A percentile compares a stretch with the other conserved stretches of the same genome.
phyloP scores from a whole-genome alignment of 2,113 vertebrate genomes.

The Anthoscopus minutus region DNA sequence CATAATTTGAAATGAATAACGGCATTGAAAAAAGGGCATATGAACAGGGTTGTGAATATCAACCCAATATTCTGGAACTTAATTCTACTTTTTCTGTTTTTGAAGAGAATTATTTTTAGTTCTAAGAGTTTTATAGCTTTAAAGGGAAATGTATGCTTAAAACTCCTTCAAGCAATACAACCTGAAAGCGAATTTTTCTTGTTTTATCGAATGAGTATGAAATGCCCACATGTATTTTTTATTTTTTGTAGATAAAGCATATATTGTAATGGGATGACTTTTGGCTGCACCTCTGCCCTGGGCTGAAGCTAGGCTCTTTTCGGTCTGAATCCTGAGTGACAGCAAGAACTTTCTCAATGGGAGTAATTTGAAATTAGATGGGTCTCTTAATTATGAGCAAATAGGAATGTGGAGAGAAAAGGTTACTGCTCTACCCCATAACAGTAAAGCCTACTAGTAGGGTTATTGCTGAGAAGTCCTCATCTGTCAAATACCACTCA shows the following conservation, averaged over 20 bases:
- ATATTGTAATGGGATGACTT: neutral
- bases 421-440: neutral
- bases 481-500: neutral
- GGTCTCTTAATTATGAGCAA: neutral
- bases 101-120: neutral
- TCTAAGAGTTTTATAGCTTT: neutral
- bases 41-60: neutral
- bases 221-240: neutral
- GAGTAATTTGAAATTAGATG: neutral
- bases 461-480: neutral
- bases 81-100: neutral
- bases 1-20: neutral
- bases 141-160: neutral
- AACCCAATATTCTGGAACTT: neutral
- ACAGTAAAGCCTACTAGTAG: neutral
- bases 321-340: neutral
- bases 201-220: neutral
- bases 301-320: neutral
- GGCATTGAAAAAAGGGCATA: neutral
- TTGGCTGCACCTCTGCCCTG: neutral
- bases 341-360: neutral
- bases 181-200: neutral
- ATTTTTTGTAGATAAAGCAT: neutral
- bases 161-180: neutral
- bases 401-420: neutral